Base-by-base conservation (phyloP, 2,888 invertebrate genomes). In the Ommatoiulus sabulosus region DNA sequence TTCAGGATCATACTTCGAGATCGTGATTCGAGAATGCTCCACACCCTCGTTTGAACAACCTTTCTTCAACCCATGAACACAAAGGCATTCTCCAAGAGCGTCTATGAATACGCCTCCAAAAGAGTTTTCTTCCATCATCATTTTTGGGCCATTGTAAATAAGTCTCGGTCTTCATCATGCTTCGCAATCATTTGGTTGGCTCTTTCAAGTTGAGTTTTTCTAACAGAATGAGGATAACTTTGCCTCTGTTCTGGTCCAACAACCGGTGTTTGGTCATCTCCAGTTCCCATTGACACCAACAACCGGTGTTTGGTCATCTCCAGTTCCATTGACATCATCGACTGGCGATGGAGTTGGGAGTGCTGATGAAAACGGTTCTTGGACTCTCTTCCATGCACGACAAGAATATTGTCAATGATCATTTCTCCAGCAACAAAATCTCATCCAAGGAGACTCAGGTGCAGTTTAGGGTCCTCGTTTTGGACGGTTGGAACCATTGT, bases 321-420 rank as follows among this genome's bases (percentile, higher is more conserved):
- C 15, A 95, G 94, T 96, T 96, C 94, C 95, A 95, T 72, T 95
- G 93, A 91, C 95, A 95, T 96, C 96, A 96, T 89, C 95, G 95
- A 44, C 95, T 95, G 91, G 94, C 94, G 0, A 95, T 94, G 91
- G 95, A 96, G 90, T 94, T 93, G 90, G 95, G 94, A 89, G 95
- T 95, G 87, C 96, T 93, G 10, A 96, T 93, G 88, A 96, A 92
- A 89, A 96, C 93, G 15, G 95, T 94, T 91, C 94, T 95, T 89
- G 94, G 94, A 91, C 95, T 95, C 89, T 94, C 93, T 52, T 94
- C 94, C 89, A 96, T 94, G 91, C 95, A 94, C 57, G 93, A 93
- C 94, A 89, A 95, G 92, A 63, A 96, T 94, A 86, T 95, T 94
- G 91, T 96, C 95, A 0, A 95, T 94, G 91, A 95, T 94, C 90